Conservation (phyloP, 2,888 invertebrate genomes). For the Mechanitis mazaeus region DNA sequence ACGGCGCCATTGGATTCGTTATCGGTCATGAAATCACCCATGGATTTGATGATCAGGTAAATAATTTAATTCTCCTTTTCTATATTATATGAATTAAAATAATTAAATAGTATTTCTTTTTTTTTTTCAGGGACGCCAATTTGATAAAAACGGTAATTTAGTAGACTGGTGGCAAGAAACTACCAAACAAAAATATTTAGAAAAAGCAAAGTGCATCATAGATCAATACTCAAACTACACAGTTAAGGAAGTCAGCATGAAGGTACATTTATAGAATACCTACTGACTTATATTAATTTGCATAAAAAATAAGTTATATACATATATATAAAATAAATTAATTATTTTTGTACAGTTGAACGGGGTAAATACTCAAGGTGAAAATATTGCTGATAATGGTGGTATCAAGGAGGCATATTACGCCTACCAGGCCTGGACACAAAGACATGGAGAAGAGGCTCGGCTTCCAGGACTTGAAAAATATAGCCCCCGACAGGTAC, state of each 20-base stretch:
- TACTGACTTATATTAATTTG: no score
- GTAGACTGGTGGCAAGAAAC: slow-evolving; percentile 94
- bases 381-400: slow-evolving; percentile 97
- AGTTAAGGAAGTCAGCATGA: slow-evolving; percentile 83
- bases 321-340: background rate
- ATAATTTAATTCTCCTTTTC: no score
- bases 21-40: slow-evolving; percentile 96
- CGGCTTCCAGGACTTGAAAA: slow-evolving; percentile 82
- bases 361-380: slow-evolving; percentile 94
- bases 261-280: slow-evolving; percentile 59
- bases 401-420: slow-evolving; percentile 93
- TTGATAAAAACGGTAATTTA: slow-evolving; percentile 93
- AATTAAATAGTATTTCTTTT: slow-evolving; percentile 9
- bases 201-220: slow-evolving; percentile 92
- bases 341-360: slow-evolving; percentile 79
- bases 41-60: slow-evolving; percentile 88
- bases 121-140: slow-evolving; percentile 84
- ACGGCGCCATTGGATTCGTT: slow-evolving; percentile 92
- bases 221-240: slow-evolving; percentile 95
- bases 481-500: slow-evolving; percentile 80
- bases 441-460: slow-evolving; percentile 79
- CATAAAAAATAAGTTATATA: no score
- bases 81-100: background rate
- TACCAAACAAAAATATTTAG: slow-evolving; percentile 88
- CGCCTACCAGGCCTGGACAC: slow-evolving; percentile 86